phyloP scores from a whole-genome alignment of 2,888 invertebrate species.

The Epiblema foenella region DNA sequence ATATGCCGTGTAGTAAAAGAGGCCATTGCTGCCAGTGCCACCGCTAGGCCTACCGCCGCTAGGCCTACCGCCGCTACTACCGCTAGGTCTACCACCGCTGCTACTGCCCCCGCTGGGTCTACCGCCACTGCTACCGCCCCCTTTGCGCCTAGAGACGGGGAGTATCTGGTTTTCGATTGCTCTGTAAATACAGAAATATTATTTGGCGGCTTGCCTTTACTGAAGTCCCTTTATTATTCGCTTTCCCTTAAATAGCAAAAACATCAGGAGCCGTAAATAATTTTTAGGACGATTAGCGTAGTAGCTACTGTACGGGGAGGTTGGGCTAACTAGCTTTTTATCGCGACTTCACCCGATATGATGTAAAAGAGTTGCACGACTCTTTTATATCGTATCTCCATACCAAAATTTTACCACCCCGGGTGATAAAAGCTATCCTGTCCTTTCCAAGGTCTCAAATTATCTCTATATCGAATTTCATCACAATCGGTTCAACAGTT shows the following conservation, averaged over 20 bases:
- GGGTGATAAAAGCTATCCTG: too few species aligned
- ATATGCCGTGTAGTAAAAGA: slow-evolving; percentile 5
- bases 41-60: slow-evolving; percentile 1
- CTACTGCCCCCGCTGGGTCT: slow-evolving; percentile 8
- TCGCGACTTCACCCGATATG: too few species aligned
- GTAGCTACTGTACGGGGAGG: too few species aligned
- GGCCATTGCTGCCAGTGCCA: slow-evolving; percentile 12
- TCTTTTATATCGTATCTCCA: too few species aligned
- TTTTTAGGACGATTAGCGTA: background rate
- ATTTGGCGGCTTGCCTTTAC: background rate
- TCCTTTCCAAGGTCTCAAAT: too few species aligned
- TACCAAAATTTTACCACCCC: too few species aligned
- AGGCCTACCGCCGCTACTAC: background rate
- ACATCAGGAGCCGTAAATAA: background rate
- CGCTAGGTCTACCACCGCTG: background rate
- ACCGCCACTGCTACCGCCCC: slow-evolving; percentile 2
- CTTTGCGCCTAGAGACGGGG: slow-evolving; percentile 13
- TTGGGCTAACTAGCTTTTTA: too few species aligned
- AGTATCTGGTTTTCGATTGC: slow-evolving; percentile 23
- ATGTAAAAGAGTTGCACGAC: too few species aligned
- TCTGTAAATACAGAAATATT: slow-evolving; percentile 26
- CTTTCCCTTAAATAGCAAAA: background rate
- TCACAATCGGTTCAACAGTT: too few species aligned
- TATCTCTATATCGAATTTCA: too few species aligned
- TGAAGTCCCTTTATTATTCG: background rate